Evolutionary conservation across 2,113 vertebrate species (phyloP).

Genomic region (Elachura formosa): DNA sequence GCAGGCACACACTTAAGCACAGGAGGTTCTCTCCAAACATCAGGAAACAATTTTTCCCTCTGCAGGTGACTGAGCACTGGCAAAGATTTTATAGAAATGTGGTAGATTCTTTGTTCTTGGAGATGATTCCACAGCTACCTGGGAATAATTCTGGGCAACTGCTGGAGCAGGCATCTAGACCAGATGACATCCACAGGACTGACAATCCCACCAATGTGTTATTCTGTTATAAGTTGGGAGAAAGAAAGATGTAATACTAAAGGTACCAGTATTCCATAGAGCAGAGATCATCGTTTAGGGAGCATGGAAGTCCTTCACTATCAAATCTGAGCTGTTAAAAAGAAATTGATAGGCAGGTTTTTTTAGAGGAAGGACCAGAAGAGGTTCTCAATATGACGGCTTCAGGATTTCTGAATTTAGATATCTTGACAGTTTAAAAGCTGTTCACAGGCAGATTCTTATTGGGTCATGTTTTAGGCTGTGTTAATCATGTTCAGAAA

Average conservation of each 20-base stretch:
- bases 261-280: neutral
- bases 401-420: neutral
- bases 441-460: neutral
- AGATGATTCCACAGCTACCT: neutral
- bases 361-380: neutral
- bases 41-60: neutral
- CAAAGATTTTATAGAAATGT: neutral
- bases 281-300: accelerated
- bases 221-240: neutral
- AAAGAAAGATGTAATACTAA: neutral
- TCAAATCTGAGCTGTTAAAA: neutral
- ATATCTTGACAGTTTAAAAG: neutral
- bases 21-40: neutral
- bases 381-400: neutral
- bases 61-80: neutral
- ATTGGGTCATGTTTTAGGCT: neutral
- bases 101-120: neutral
- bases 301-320: neutral
- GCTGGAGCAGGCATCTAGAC: neutral
- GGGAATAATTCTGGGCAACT: neutral
- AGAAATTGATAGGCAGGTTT: neutral
- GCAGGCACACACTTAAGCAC: neutral
- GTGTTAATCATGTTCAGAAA: neutral
- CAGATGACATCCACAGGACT: neutral
- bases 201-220: neutral